Evolutionary conservation across 2,888 invertebrate species (phyloP), one percentile per base, ranked within the genome.

Genomic region (Arrhopalites spinosus): DNA sequence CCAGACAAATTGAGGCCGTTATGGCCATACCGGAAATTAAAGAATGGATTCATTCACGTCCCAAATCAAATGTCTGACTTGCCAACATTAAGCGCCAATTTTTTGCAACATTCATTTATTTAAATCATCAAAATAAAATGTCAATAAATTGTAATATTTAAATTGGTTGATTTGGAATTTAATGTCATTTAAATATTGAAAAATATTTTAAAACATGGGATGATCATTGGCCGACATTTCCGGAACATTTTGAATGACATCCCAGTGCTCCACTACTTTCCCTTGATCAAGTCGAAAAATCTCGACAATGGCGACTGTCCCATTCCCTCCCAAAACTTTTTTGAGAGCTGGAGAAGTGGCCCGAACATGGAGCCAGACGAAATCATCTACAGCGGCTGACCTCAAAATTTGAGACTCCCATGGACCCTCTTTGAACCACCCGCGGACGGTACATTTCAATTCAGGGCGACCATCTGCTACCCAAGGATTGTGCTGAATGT

Each of bases 181-280:
- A n/a, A n/a, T n/a, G n/a, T n/a, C n/a, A n/a, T n/a, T n/a, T n/a
- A n/a, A n/a, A n/a, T n/a, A n/a, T n/a, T n/a, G n/a, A n/a, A n/a
- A n/a, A n/a, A n/a, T n/a, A n/a, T n/a, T 17, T 47, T n/a, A 47
- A 47, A 47, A 47, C 1, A 47, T 13, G 1, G 47, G 47, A 47
- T 47, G 47, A 17, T 47, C n/a, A n/a, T n/a, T 47, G 15, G n/a
- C 47, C 13, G 47, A 7, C 1, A 1, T 47, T 2, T 47, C 47
- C 47, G 47, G 53, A 23, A 13, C 45, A 11, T 7, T 15, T 45
- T 45, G 45, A 45, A 45, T 45, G 17, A 53, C 53, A n/a, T 53
- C 53, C 53, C 53, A 53, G n/a, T 53, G 53, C 53, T 53, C 53
- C 8, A 53, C 53, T 17, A 53, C n/a, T n/a, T 13, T 53, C n/a